Base-by-base conservation (phyloP, 2,113 vertebrate genomes). In the Pomatorhinus ruficollis region DNA sequence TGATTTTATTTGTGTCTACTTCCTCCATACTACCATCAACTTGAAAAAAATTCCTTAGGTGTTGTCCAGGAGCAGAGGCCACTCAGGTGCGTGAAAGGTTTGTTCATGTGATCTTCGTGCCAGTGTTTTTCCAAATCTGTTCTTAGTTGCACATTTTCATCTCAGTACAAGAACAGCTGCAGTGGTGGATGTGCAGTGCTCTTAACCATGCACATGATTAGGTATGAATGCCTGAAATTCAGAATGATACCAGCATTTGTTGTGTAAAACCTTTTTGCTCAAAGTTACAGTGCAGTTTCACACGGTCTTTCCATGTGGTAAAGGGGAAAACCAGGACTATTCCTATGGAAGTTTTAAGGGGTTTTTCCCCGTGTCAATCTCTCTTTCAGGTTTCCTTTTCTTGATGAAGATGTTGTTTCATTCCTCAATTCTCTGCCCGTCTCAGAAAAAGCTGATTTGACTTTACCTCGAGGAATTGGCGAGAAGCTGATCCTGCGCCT, bases 401-500 rank as follows among this genome's bases (percentile, higher is more conserved):
- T 99, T 96, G 99, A 99, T 16, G 99, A 99, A 97, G 98, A 98
- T 17, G 99, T 99, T 68, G 99, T 99, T 74, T 98, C 98, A 66
- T 99, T 98, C 97, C 97, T 99, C 87, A 99, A 98, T 81, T 97
- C 98, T 31, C 96, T 99, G 57, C 98, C 99, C 0, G 57, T 99
- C 69, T 98, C 97, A 96, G 98, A 99, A 81, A 99, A 99, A 91
- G 98, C 98, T 9, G 96, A 99, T 69, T 96, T 99, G 97, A 96
- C 98, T 22, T 97, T 99, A 16, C 99, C 99, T 42, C 98, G 98
- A 42, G 99, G 99, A 15, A 56, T 99, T 2, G 99, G 99, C 7
- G 99, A 99, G 95, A 99, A 99, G 78, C 95, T 99, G 71, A 97
- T 99, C 69, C 96, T 99, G 85, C 98, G 99, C 24, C 97, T 99